Percentiles rank a stretch among this genome's conserved stretches.
Conservation (phyloP, 2,797 vertebrate species). For the Chloroceryle inda region DNA sequence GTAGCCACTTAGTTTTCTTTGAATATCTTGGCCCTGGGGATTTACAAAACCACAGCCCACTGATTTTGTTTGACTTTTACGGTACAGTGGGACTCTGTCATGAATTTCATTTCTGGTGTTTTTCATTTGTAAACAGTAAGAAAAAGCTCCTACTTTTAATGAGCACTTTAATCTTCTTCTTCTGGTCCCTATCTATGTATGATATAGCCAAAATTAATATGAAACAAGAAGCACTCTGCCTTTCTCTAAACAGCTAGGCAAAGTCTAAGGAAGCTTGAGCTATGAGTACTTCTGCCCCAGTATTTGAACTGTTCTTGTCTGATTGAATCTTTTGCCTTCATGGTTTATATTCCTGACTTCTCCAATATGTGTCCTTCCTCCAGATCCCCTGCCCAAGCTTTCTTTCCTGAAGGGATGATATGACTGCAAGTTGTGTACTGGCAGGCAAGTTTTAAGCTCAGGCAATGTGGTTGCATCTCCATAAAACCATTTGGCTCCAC, state of each 20-base stretch:
- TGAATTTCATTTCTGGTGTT: not conserved
- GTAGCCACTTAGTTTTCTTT: not conserved
- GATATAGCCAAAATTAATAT: not conserved
- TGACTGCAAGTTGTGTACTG: not conserved
- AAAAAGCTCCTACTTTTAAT: not conserved
- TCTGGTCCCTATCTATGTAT: not conserved
- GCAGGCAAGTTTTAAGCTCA: not conserved
- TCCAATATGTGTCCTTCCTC: not conserved
- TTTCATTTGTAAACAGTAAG: not conserved
- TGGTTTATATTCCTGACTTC: not conserved
- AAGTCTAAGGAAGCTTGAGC: not conserved
- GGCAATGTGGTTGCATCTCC: not conserved
- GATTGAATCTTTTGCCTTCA: not conserved
- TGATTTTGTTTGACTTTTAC: not conserved
- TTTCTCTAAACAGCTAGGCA: not conserved
- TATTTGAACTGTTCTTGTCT: not conserved
- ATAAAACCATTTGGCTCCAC: not conserved
- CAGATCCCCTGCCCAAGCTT: not conserved
- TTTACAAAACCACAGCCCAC: not conserved
- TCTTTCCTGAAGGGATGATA: not conserved
- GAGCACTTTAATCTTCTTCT: not conserved
- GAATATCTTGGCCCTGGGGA: not conserved
- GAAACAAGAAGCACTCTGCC: not conserved
- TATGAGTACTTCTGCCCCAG: not conserved
- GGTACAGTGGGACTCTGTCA: not conserved